Percentiles rank a stretch among this genome's conserved stretches.
These are phyloP conservation scores for Danio tinwini DNA, from an alignment of 2,797 vertebrate species.

Conservation along the genomic window DNA sequence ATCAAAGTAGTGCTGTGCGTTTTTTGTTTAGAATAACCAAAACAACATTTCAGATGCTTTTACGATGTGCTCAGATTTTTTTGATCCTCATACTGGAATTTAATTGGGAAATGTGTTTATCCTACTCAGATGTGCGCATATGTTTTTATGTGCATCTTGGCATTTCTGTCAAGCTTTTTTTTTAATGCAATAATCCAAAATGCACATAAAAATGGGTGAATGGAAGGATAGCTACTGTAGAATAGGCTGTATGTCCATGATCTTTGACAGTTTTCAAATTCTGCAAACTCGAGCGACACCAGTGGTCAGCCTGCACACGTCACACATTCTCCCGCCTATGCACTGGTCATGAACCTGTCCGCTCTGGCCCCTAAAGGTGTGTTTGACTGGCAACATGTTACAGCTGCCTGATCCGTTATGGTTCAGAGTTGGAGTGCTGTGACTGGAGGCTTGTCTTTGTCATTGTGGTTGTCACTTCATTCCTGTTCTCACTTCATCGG, in stretches of 20 bases:
- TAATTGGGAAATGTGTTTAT: too few species aligned
- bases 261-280: conserved; percentile 15
- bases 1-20: too few species aligned
- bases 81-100: too few species aligned
- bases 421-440: conserved; percentile 19
- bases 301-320: not conserved
- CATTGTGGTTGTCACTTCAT: conserved; percentile 33
- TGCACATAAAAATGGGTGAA: too few species aligned
- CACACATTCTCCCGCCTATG: not conserved
- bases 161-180: too few species aligned
- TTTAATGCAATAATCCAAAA: too few species aligned
- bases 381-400: conserved; percentile 33
- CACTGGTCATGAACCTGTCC: conserved; percentile 26
- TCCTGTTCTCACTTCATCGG: conserved; percentile 26
- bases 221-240: too few species aligned
- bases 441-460: conserved; percentile 50
- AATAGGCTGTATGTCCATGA: not conserved
- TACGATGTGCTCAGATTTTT: too few species aligned
- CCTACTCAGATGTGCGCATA: too few species aligned
- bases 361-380: conserved; percentile 29
- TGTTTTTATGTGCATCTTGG: too few species aligned
- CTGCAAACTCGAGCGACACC: not conserved
- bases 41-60: too few species aligned
- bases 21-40: too few species aligned
- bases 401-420: conserved; percentile 29